Evolutionary conservation across 2,113 vertebrate genomes (phyloP), one percentile per base, ranked within the genome.

Genomic region (Carassius auratus): DNA sequence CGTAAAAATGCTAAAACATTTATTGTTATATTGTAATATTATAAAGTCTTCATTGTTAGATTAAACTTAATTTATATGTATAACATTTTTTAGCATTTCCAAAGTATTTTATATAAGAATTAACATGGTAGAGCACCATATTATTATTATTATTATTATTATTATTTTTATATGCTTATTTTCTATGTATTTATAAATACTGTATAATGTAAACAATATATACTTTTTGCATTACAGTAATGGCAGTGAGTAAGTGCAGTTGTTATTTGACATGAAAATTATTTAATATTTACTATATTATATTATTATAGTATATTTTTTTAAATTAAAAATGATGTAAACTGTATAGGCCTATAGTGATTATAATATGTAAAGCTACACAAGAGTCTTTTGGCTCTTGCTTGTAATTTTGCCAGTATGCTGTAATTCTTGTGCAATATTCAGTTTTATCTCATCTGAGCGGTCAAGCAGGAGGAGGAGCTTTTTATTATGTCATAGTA

Each of bases 361-460:
- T 71, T 9, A 21, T 38, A 36, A 69, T 38, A 71, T 38, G 33
- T 71, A 69, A 38, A 69, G 33, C 33, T 38, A 10, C 33, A 69
- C 30, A 19, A 45, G 38, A 48, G 36, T 42, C 50, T 77, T 69
- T 77, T 57, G 48, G 74, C 83, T 61, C 61, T 76, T 77, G 78
- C 79, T 62, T 38, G n/a, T 23, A 30, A 5, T 76, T 57, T 82
- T 71, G 26, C 2, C 61, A 30, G 71, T 62, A 82, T 71, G 38
- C 78, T 76, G 52, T 68, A 50, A 76, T 87, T 78, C 45, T 36
- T 75, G 83, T 59, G 68, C 68, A 71, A 57, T 64, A 66, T 69
- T 84, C 15, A 84, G 21, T 38, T 84, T 81, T 21, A 73, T 78
- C 48, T 73, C 55, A 76, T 81, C 62, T 84, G 57, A 84, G 75